Base-by-base conservation (phyloP, 2,113 vertebrate genomes). In the Dipodomys spectabilis region DNA sequence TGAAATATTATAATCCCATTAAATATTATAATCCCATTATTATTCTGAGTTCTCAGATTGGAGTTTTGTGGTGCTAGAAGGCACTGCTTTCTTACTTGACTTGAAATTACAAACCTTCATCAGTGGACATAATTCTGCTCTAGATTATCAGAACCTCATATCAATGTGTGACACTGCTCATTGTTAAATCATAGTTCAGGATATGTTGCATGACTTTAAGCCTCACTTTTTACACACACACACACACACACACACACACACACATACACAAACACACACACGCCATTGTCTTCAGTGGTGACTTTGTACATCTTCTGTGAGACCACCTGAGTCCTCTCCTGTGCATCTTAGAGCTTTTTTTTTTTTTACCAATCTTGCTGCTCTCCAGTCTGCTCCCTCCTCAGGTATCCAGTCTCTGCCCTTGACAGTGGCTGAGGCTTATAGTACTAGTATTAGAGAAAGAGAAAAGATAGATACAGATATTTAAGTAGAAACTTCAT, bases 31-130 rank as follows among this genome's bases (percentile, higher is more conserved):
- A 39, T 23, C 23, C 18, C 73, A 86, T 39, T 82, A 23, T 67
- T 73, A 16, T 60, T 82, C 86, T 67, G 89, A 16, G 44, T 68
- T 88, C 35, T 68, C 35, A 44, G 68, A 83, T 45, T 79, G 82
- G 30, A 88, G 2, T 25, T 23, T 39, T 83, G 4, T 82, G 73
- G 16, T 80, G 32, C 28, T 82, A 39, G 39, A 22, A 62, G 30
- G 53, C 13, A 60, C 65, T 44, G 9, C 35, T 39, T n/a, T 74
- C 25, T 35, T 80, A 49, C 5, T 32, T 11, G 9, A 0, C 60
- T 82, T 73, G 35, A 39, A 62, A 65, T 78, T 45, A 65, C 85
- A 65, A 44, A 64, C 16, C 62, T 72, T 84, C 19, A 39, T 68
- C 20, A 9, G 0, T n/a, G 1, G 28, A 28, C 28, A 5, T 57